These are phyloP conservation scores for Zaprionus africanus DNA, from an alignment of 1,140 invertebrate species.

Conservation along the genomic window DNA sequence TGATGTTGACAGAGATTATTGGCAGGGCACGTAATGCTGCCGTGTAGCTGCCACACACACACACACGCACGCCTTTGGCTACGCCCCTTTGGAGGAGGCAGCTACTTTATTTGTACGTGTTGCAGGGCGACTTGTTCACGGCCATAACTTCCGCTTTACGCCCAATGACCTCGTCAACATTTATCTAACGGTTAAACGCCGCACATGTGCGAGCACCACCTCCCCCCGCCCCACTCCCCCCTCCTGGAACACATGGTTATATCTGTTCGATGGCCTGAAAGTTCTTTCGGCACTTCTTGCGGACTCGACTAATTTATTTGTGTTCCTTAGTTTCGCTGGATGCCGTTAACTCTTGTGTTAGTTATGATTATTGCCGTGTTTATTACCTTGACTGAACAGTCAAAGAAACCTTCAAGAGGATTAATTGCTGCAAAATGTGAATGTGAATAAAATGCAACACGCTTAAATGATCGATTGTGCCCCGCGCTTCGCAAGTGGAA, in stretches of 20 bases:
- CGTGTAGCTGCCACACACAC: conserved; percentile 36
- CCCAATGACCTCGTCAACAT: conserved; percentile 82
- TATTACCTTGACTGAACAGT: conserved; percentile 64
- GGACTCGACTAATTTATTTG: conserved; percentile 60
- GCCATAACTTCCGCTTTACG: conserved; percentile 78
- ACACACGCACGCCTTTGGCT: conserved; percentile 2
- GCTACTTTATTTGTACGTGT: conserved; percentile 79
- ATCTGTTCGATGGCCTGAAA: conserved; percentile 54
- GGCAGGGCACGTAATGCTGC: conserved; percentile 73
- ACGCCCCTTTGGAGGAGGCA: conserved; percentile 30
- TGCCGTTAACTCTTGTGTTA: conserved; percentile 62
- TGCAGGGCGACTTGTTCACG: conserved; percentile 57
- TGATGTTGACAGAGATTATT: conserved; percentile 84
- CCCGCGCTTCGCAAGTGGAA: background rate
- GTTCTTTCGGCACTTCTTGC: conserved; percentile 52
- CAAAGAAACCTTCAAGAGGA: conserved; percentile 74
- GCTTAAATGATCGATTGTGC: conserved; percentile 28
- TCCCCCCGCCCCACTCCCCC: too few species aligned
- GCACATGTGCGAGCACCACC: conserved; percentile 29
- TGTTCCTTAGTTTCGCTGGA: conserved; percentile 55
- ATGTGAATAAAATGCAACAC: conserved; percentile 35
- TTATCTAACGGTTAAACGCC: conserved; percentile 80
- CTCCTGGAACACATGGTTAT: conserved; percentile 17
- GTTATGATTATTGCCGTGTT: conserved; percentile 81
- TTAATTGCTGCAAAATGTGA: conserved; percentile 78